A percentile compares a stretch with the other conserved stretches of the same genome.
These are phyloP conservation scores for Lycodopsis pacificus DNA, from an alignment of 2,797 vertebrate genomes.

Conservation along the genomic window DNA sequence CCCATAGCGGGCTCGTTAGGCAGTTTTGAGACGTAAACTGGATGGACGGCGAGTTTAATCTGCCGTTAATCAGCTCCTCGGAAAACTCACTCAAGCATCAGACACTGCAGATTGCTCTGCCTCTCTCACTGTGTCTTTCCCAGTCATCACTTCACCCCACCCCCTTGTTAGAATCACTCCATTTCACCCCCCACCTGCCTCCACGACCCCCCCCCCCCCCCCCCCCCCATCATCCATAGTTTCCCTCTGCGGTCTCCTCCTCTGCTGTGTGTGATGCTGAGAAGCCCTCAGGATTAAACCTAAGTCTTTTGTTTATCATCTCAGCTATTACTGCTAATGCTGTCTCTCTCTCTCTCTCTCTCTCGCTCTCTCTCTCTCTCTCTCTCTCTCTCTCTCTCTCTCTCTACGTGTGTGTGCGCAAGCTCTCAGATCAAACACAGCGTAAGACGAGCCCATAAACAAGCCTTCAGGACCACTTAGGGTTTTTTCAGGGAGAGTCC, in stretches of 20 bases:
- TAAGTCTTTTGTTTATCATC: constrained; percentile 84
- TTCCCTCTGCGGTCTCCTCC: constrained; percentile 24
- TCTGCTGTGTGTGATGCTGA: constrained; percentile 75
- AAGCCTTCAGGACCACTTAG: constrained; percentile 91
- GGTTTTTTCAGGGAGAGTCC: constrained; percentile 66
- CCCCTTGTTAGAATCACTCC: constrained; percentile 28
- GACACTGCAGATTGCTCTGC: constrained; percentile 87
- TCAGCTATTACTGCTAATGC: constrained; percentile 80
- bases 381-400: constrained; percentile 64
- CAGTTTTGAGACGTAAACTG: constrained; percentile 82
- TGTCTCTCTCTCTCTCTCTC: constrained; percentile 70
- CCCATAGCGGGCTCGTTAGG: constrained; percentile 61
- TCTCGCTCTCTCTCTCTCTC: too few species aligned
- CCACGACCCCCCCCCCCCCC: neutral
- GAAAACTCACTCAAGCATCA: constrained; percentile 93
- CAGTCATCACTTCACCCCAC: constrained; percentile 57
- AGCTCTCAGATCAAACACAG: constrained; percentile 86
- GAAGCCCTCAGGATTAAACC: constrained; percentile 85
- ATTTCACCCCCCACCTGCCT: constrained; percentile 59
- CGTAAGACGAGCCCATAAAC: constrained; percentile 90
- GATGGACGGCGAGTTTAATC: constrained; percentile 86
- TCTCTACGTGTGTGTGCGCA: constrained; percentile 41
- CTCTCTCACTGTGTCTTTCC: constrained; percentile 40
- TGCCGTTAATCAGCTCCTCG: constrained; percentile 89
- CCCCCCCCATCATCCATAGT: constrained; percentile 24